These are phyloP conservation scores for Diadumene lineata DNA, from an alignment of 92 coral and sea anemone species.

Conservation along the genomic window DNA sequence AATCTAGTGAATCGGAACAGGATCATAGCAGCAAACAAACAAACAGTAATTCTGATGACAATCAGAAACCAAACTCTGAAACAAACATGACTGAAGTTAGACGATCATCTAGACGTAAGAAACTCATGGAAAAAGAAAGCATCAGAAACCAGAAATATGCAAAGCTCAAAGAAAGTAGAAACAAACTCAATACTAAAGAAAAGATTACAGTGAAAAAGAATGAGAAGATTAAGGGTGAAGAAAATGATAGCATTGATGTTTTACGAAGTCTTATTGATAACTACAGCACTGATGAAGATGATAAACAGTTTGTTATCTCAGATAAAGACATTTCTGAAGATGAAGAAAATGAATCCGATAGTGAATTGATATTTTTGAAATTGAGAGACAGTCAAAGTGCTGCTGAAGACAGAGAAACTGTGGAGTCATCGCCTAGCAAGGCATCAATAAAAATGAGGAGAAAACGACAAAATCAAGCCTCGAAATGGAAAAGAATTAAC, in stretches of 20 bases:
- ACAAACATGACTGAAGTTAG: background rate
- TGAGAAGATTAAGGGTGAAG: slow-evolving; percentile 32
- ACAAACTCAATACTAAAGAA: slow-evolving; percentile 35
- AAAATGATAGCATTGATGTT: slow-evolving; percentile 25
- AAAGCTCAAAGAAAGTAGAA: slow-evolving; percentile 48
- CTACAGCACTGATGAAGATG: slow-evolving; percentile 73
- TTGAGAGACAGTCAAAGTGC: slow-evolving; percentile 48
- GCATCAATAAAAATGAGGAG: slow-evolving; percentile 2
- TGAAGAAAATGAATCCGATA: slow-evolving; percentile 69
- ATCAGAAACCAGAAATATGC: slow-evolving; percentile 39
- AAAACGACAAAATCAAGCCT: slow-evolving; percentile 17
- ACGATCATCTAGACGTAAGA: slow-evolving; percentile 40
- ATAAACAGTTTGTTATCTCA: slow-evolving; percentile 78
- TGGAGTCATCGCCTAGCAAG: slow-evolving; percentile 1
- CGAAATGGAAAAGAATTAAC: slow-evolving; percentile 69
- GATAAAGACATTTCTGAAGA: slow-evolving; percentile 66
- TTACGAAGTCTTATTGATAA: slow-evolving; percentile 33
- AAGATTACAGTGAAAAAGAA: slow-evolving; percentile 16
- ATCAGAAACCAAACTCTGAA: slow-evolving; percentile 1
- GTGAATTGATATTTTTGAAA: slow-evolving; percentile 45
- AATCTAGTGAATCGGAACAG: slow-evolving; percentile 14
- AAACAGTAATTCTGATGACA: slow-evolving; percentile 4
- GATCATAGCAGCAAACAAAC: slow-evolving; percentile 5
- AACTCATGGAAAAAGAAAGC: slow-evolving; percentile 36
- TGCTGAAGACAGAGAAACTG: background rate